phyloP scores from a whole-genome alignment of 2,113 vertebrate species.

The Bubo scandiacus region DNA sequence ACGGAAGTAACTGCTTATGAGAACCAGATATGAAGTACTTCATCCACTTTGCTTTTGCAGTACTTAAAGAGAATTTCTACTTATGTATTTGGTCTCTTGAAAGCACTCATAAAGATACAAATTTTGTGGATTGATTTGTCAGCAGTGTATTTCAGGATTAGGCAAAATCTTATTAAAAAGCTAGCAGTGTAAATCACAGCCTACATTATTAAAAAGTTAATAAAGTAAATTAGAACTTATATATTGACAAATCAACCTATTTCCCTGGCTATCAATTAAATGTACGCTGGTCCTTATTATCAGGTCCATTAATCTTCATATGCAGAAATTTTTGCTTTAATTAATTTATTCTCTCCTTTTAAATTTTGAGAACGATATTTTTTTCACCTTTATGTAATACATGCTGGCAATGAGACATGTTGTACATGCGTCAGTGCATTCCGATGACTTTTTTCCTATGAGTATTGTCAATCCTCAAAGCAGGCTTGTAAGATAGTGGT shows the following conservation, averaged over 20 bases:
- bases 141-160: background rate
- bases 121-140: background rate
- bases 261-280: background rate
- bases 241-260: background rate
- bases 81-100: background rate
- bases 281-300: background rate
- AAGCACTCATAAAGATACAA: background rate
- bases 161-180: background rate
- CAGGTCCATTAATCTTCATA: background rate
- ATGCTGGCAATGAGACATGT: background rate
- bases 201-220: background rate
- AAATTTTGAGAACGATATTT: background rate
- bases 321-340: background rate
- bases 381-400: background rate
- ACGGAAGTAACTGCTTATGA: background rate
- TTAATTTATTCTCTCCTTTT: background rate
- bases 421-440: background rate
- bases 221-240: background rate
- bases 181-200: background rate
- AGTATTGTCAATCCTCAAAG: background rate
- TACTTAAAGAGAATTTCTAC: background rate
- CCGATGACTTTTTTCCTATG: accelerated
- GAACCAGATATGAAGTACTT: background rate
- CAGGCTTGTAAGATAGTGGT: background rate
- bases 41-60: background rate